Percentiles rank a stretch among this genome's conserved stretches.
Evolutionary conservation across 2,888 invertebrate species (phyloP).

Genomic region (Fragum whitleyi): DNA sequence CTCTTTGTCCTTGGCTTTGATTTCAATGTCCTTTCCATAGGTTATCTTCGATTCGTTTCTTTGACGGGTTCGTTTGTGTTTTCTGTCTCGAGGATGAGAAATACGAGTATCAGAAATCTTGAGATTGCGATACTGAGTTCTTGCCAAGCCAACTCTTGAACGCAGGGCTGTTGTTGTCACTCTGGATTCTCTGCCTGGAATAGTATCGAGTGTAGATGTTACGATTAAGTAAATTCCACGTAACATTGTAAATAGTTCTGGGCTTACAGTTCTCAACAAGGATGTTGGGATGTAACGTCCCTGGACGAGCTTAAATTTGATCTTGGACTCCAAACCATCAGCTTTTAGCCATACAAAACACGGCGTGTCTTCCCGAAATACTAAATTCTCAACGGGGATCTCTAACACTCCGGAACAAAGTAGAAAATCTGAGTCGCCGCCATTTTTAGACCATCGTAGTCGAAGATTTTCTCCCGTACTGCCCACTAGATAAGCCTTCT

Average conservation of each 20-base stretch:
- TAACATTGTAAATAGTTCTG: slow-evolving; percentile 51
- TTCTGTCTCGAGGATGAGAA: neutral
- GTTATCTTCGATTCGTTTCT: neutral
- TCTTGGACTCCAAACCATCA: slow-evolving; percentile 9
- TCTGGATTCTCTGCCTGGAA: slow-evolving; percentile 39
- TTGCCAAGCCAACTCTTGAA: slow-evolving; percentile 51
- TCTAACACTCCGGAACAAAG: slow-evolving; percentile 52
- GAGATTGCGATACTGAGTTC: slow-evolving; percentile 39
- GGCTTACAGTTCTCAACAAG: slow-evolving; percentile 37
- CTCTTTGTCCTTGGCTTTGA: slow-evolving; percentile 19
- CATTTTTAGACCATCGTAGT: slow-evolving; percentile 51
- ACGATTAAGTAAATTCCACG: slow-evolving; percentile 42
- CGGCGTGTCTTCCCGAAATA: slow-evolving; percentile 47
- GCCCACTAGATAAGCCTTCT: slow-evolving; percentile 53
- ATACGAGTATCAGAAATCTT: slow-evolving; percentile 8
- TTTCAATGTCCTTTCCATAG: neutral
- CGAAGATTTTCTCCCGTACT: slow-evolving; percentile 61
- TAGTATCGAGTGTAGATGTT: slow-evolving; percentile 25
- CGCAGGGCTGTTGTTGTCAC: slow-evolving; percentile 33
- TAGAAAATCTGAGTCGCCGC: slow-evolving; percentile 65
- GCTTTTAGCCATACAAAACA: slow-evolving; percentile 60
- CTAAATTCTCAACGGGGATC: slow-evolving; percentile 54
- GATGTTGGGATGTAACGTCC: slow-evolving; percentile 39
- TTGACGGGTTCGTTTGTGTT: neutral
- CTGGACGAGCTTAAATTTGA: slow-evolving; percentile 24